phyloP scores from a whole-genome alignment of 2,888 invertebrate species.

The Antheraea assamensis region DNA sequence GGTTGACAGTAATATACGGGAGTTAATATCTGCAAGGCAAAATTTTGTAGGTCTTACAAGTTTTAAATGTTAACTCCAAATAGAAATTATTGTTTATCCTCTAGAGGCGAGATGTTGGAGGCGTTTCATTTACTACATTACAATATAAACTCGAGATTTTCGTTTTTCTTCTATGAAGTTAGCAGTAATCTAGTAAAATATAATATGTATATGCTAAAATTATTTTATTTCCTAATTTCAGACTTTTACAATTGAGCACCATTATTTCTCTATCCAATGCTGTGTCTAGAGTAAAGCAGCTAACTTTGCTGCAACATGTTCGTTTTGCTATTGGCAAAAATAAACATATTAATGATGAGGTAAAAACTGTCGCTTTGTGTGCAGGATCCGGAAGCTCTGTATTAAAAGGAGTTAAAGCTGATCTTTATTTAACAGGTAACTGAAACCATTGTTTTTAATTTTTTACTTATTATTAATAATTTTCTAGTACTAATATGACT shows the following conservation, averaged over 20 bases:
- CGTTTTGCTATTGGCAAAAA: conserved; percentile 86
- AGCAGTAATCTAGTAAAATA: not conserved
- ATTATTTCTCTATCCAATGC: conserved; percentile 80
- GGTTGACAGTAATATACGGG: too few relatives aligned
- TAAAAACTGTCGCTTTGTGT: conserved; percentile 89
- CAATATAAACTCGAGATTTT: not conserved
- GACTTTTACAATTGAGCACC: conserved; percentile 52
- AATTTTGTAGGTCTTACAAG: too few relatives aligned
- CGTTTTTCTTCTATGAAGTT: not conserved
- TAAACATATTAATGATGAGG: conserved; percentile 62
- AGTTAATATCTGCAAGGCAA: too few relatives aligned
- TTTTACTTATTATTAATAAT: too few relatives aligned
- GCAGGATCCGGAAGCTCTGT: conserved; percentile 95
- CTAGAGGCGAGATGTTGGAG: not conserved
- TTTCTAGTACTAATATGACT: not conserved
- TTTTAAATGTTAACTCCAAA: too few relatives aligned
- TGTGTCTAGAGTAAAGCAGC: conserved; percentile 85
- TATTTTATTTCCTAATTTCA: conserved; percentile 36
- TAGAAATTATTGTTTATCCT: too few relatives aligned
- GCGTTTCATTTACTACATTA: not conserved
- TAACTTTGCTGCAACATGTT: conserved; percentile 86
- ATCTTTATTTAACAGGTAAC: conserved; percentile 90
- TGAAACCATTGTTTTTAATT: too few relatives aligned
- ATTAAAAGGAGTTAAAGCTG: conserved; percentile 86
- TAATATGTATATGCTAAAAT: not conserved